Evolutionary conservation across 2,113 vertebrate species (phyloP).

Genomic region (Sapayoa aenigma): DNA sequence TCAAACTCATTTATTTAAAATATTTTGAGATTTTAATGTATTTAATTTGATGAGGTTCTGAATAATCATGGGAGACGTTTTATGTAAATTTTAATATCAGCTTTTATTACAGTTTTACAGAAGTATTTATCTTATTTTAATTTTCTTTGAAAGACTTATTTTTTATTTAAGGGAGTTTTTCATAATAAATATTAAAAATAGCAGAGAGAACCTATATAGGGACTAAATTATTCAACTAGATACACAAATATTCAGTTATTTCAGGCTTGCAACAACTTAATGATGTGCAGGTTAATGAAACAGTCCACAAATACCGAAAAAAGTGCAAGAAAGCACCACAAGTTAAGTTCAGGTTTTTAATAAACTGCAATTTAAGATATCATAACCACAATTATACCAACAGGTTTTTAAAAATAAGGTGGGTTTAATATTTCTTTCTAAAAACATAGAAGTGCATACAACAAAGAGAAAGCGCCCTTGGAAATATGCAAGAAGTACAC

Average conservation of each 20-base stretch:
- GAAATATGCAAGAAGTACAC: neutral
- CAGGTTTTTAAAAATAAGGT: neutral
- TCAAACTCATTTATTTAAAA: neutral
- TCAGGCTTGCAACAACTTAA: neutral
- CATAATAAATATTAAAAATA: neutral
- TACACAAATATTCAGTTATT: neutral
- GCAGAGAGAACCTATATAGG: neutral
- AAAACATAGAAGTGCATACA: neutral
- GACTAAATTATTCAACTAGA: neutral
- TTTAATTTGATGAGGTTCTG: neutral
- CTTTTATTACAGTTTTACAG: neutral
- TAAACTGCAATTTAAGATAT: neutral
- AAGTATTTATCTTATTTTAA: neutral
- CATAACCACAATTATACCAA: neutral
- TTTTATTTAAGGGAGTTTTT: neutral
- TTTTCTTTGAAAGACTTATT: neutral
- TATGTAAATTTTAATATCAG: neutral
- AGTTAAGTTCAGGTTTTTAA: neutral
- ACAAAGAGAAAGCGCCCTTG: neutral
- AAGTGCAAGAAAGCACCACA: neutral
- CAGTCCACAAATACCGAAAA: neutral
- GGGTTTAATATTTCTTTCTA: neutral
- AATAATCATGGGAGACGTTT: neutral
- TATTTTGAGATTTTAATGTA: neutral
- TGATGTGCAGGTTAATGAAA: neutral